phyloP scores from a whole-genome alignment of 1,140 invertebrate species.

The Araneus ventricosus region DNA sequence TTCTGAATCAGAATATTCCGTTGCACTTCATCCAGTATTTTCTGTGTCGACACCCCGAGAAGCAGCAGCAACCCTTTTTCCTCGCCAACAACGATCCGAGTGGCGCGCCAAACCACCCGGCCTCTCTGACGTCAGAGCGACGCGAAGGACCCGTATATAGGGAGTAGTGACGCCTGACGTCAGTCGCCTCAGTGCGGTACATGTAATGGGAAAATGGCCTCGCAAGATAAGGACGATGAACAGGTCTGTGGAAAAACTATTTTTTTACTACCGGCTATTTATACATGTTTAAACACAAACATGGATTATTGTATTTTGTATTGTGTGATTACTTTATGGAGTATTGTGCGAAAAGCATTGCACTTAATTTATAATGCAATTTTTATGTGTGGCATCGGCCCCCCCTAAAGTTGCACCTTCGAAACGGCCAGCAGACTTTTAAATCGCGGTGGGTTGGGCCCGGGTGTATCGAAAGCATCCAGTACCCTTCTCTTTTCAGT shows the following conservation, averaged over 20 bases:
- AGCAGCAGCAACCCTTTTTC: conserved; percentile 38
- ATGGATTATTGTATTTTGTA: conserved; percentile 10
- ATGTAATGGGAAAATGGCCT: conserved; percentile 74
- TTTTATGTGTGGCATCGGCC: background rate
- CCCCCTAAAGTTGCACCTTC: background rate
- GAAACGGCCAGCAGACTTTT: conserved; percentile 22
- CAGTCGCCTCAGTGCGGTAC: conserved; percentile 71
- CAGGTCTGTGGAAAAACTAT: conserved; percentile 61
- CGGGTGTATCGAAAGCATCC: background rate
- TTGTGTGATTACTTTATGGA: background rate
- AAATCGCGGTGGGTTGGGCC: conserved; percentile 18
- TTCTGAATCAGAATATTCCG: background rate
- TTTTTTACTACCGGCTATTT: conserved; percentile 53
- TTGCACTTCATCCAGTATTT: background rate
- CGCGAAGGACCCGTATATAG: conserved; percentile 72
- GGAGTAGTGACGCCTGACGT: conserved; percentile 72
- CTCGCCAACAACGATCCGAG: conserved; percentile 39
- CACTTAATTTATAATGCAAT: conserved; percentile 1
- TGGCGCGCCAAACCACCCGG: conserved; percentile 45
- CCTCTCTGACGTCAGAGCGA: conserved; percentile 69
- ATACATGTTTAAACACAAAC: background rate
- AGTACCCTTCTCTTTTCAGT: background rate
- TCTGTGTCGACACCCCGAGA: background rate
- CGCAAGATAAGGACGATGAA: conserved; percentile 73
- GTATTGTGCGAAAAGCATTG: background rate